Evolutionary conservation across 2,888 invertebrate species (phyloP), one percentile per base, ranked within the genome.

Genomic region (Julus scanicus): DNA sequence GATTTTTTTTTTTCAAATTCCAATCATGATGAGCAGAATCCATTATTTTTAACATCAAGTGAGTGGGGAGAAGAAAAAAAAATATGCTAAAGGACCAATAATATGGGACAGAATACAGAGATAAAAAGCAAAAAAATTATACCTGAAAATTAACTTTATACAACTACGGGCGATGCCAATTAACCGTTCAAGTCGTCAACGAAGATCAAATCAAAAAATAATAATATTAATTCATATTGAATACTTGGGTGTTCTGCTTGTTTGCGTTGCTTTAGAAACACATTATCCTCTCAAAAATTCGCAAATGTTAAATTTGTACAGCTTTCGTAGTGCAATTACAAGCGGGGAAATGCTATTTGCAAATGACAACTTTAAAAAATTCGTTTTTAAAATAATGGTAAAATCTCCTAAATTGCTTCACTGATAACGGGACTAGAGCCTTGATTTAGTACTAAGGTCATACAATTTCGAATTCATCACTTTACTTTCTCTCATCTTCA

Each of bases 111-210:
- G 29, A 71, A 71, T 71, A 71, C 71, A 71, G 71, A 71, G 71
- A 71, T 71, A 71, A 11, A 29, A 71, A 71, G 29, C 29, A 8
- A 20, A 71, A 71, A 71, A 71, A 71, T 63, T 71, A 71, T 71
- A 71, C 71, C 71, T 71, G 71, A 71, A 71, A 71, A 71, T 71
- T 71, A 71, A 71, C 71, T 71, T 71, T 71, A 71, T 71, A 71
- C 71, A 71, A 71, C 29, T 71, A 71, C 71, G 29, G n/a, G 71
- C 29, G 71, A 71, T 71, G 71, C 29, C 71, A 71, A 20, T 71
- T 71, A 71, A 71, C 71, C 71, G 71, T 71, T 71, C 71, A 71
- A 71, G 71, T 71, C 71, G 71, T 71, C 71, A 71, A 71, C 71
- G 71, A 71, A 71, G 71, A 71, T 71, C 71, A 71, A 71, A 71